Evolutionary conservation across 2,888 invertebrate species (phyloP).

Genomic region (Prosopocoilus inquinatus): DNA sequence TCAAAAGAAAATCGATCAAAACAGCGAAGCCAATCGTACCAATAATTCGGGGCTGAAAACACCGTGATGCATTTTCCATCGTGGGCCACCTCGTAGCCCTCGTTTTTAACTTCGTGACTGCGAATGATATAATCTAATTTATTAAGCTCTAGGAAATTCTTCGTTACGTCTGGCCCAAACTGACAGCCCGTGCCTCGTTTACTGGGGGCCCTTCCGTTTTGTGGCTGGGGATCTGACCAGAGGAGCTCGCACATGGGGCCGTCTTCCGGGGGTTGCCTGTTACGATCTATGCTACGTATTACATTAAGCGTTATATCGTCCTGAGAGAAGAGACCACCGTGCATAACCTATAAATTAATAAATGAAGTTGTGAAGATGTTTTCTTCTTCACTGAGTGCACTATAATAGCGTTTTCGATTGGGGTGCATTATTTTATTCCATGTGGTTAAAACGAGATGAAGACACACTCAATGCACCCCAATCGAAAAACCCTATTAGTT

Average conservation of each 20-base stretch:
- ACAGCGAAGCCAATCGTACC: slow-evolving; percentile 57
- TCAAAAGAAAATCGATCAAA: slow-evolving; percentile 5
- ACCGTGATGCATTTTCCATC: slow-evolving; percentile 96
- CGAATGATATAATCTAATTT: slow-evolving; percentile 90
- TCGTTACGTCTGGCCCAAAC: slow-evolving; percentile 97
- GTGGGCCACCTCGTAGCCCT: slow-evolving; percentile 94
- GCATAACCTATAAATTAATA: slow-evolving; percentile 79
- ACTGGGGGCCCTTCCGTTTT: slow-evolving; percentile 83
- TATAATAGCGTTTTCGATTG: no score
- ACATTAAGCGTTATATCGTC: slow-evolving; percentile 93
- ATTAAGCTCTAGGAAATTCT: slow-evolving; percentile 79
- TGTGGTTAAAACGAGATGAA: neutral
- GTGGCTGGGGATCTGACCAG: slow-evolving; percentile 98
- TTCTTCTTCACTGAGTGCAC: no score
- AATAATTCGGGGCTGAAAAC: slow-evolving; percentile 99
- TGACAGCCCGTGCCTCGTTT: slow-evolving; percentile 98
- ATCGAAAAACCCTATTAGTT: neutral
- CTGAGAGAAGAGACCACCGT: slow-evolving; percentile 94
- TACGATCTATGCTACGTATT: slow-evolving; percentile 83
- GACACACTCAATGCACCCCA: neutral
- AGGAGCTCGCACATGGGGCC: slow-evolving; percentile 96
- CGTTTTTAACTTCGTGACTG: slow-evolving; percentile 96
- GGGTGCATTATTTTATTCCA: neutral
- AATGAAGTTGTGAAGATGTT: neutral
- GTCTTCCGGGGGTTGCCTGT: slow-evolving; percentile 96